phyloP scores from a whole-genome alignment of 2,888 invertebrate species.

The Polydrusus cervinus region DNA sequence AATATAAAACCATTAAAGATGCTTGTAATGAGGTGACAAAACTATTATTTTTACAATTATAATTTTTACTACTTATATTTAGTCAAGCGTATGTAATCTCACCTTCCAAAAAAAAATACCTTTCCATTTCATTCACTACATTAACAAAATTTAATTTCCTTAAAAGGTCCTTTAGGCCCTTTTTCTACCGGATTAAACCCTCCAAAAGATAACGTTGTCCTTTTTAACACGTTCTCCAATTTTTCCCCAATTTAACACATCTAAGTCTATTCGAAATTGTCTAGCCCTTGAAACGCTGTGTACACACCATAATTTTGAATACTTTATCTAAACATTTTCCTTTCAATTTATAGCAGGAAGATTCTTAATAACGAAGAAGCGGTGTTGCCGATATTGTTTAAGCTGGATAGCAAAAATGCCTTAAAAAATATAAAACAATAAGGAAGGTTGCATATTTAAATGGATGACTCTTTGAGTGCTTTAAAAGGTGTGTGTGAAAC shows the following conservation, averaged over 20 bases:
- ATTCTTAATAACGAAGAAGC: neutral
- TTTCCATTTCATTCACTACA: neutral
- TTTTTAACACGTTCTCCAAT: neutral
- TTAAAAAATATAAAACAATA: too few species aligned
- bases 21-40: neutral
- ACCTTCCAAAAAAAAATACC: neutral
- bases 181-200: neutral
- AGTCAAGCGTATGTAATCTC: neutral
- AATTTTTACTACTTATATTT: neutral
- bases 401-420: too few species aligned
- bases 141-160: slow-evolving; percentile 26
- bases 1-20: too few species aligned
- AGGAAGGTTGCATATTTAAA: too few species aligned
- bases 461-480: too few species aligned
- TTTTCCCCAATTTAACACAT: slow-evolving; percentile 3
- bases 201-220: neutral
- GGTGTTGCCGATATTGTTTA: neutral
- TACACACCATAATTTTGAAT: slow-evolving; percentile 10
- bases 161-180: slow-evolving; percentile 17
- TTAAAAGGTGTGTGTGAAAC: too few species aligned
- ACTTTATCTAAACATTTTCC: slow-evolving; percentile 16
- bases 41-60: neutral
- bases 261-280: neutral
- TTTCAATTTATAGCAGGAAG: slow-evolving; percentile 5
- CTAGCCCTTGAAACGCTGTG: slow-evolving; percentile 10